Percentiles rank a stretch among this genome's conserved stretches.
Evolutionary conservation across 2,113 vertebrate species (phyloP).

Genomic region (Brachypteracias leptosomus): DNA sequence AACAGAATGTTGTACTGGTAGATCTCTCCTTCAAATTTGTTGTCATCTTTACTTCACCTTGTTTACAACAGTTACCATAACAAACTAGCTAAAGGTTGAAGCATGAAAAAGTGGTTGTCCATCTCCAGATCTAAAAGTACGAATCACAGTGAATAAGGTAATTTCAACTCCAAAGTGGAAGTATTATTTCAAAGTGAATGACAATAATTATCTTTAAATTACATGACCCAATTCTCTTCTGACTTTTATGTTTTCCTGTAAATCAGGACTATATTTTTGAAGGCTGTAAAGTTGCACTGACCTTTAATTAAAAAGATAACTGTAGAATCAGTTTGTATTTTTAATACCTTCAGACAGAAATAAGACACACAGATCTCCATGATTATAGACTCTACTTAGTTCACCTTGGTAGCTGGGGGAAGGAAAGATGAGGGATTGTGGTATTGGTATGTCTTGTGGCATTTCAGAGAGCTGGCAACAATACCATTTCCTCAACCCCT

Average conservation of each 20-base stretch:
- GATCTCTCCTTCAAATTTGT: not conserved
- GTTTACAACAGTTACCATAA: conserved; percentile 52
- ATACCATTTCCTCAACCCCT: fast-evolving
- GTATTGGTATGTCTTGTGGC: not conserved
- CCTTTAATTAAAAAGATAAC: conserved; percentile 46
- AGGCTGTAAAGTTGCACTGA: not conserved
- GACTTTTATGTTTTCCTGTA: conserved; percentile 51
- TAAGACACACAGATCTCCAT: not conserved
- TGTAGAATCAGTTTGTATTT: not conserved
- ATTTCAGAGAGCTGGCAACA: not conserved
- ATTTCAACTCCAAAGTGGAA: not conserved
- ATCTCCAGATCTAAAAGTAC: not conserved
- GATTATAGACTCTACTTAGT: not conserved
- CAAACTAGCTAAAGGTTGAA: conserved; percentile 9
- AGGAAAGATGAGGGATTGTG: not conserved
- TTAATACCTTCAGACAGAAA: not conserved
- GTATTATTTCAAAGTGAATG: conserved; percentile 37
- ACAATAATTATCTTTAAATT: conserved; percentile 49
- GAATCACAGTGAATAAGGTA: conserved; percentile 25
- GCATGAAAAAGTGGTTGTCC: conserved; percentile 33
- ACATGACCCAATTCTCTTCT: not conserved
- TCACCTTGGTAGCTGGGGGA: not conserved
- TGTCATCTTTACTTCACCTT: conserved; percentile 2
- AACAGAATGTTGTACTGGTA: not conserved
- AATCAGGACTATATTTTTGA: conserved; percentile 14